Evolutionary conservation across 1,140 invertebrate genomes (phyloP), one percentile per base, ranked within the genome.

Genomic region (Drosophila elegans): DNA sequence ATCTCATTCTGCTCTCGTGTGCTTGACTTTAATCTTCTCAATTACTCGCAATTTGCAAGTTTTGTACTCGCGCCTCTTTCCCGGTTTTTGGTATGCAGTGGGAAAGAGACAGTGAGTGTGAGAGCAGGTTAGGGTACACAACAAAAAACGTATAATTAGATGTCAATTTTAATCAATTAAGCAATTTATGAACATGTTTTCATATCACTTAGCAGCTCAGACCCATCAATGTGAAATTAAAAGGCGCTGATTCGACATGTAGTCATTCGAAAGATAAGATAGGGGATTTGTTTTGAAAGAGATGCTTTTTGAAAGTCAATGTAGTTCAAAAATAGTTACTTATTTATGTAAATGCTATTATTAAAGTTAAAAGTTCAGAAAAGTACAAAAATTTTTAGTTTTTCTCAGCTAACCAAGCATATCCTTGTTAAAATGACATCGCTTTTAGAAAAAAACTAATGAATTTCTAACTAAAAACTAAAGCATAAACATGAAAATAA

Each of bases 1-100:
- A 54, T 60, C 71, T 77, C 54, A 67, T 53, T 41, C 49, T 61
- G 62, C 64, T 69, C 62, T 68, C 71, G 61, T 75, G 69, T 90
- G 81, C 86, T 90, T 91, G 82, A 90, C 82, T 86, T 90, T 90
- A 90, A 90, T 90, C 86, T 90, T 78, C 86, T 86, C 86, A 90
- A 90, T 90, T 90, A 90, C 86, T 91, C 80, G 82, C 79, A 90
- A 90, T 90, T 91, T 90, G 86, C 82, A 90, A 90, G 74, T 90
- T 86, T 74, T 73, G 67, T 84, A 54, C 66, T 56, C 63, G 67
- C 51, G 74, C 38, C 54, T 68, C 68, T 66, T 66, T 42, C 32
- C 44, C 57, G 69, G 49, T 68, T 66, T 66, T 66, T 68, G 64
- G 46, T 61, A 66, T 68, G 38, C 29, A 44, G 61, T 36, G 61